phyloP scores from a whole-genome alignment of 1,140 invertebrate species.

The Formica exsecta region DNA sequence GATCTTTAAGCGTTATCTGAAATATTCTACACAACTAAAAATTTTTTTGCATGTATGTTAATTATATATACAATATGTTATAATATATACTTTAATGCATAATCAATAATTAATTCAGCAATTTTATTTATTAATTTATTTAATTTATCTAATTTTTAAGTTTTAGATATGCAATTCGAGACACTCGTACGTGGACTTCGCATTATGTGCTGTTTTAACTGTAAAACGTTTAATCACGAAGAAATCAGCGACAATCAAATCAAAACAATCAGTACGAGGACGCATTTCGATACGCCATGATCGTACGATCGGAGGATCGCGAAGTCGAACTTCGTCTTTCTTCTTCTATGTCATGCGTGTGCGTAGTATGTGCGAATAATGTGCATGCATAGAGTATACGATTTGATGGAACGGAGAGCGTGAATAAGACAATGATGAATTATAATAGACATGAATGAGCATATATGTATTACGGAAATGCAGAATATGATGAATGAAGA shows the following conservation, averaged over 20 bases:
- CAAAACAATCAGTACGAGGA: not conserved
- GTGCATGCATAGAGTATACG: constrained; percentile 68
- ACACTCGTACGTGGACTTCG: not conserved
- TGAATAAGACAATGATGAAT: constrained; percentile 42
- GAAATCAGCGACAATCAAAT: not conserved
- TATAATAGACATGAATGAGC: constrained; percentile 34
- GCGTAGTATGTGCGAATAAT: constrained; percentile 69
- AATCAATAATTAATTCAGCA: not conserved
- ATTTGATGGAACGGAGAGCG: constrained; percentile 59
- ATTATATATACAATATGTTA: not conserved
- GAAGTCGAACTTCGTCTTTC: constrained; percentile 53
- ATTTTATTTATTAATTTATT: not conserved
- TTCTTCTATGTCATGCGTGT: constrained; percentile 50
- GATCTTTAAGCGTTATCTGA: not conserved
- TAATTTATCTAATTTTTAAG: not conserved
- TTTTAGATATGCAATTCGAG: not conserved
- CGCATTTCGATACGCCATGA: constrained; percentile 51
- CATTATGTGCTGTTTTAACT: not conserved
- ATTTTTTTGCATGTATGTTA: not conserved
- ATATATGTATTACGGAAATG: constrained; percentile 31
- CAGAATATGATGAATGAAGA: constrained; percentile 43
- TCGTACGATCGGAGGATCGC: constrained; percentile 25
- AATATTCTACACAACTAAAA: not conserved
- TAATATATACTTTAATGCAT: not conserved
- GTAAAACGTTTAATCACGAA: too few species aligned